Evolutionary conservation across 2,797 vertebrate genomes (phyloP).

Genomic region (Gymnocypris eckloni): DNA sequence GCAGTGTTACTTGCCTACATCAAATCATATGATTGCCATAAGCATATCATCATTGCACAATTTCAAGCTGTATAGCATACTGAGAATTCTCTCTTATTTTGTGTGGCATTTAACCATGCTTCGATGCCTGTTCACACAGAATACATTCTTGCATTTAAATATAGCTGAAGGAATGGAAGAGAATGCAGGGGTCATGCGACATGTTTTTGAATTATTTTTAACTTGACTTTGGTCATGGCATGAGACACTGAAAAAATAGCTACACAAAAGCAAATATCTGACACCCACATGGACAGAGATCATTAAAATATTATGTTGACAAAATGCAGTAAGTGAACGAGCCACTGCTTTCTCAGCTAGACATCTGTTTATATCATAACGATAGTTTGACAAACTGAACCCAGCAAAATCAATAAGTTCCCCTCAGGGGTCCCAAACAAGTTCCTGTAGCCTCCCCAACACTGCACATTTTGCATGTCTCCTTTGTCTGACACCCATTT

Average conservation of each 20-base stretch:
- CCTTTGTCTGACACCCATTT: too few relatives aligned
- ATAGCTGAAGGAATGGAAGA: neutral
- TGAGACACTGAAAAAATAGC: too few relatives aligned
- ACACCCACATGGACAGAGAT: neutral
- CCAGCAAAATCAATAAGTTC: neutral
- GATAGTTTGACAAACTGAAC: neutral
- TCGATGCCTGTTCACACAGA: neutral
- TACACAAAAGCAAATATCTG: constrained; percentile 1
- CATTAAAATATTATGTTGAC: neutral
- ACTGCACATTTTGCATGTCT: too few relatives aligned
- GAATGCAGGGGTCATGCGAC: constrained; percentile 1
- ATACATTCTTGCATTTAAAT: constrained; percentile 12
- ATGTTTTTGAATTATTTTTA: constrained; percentile 26
- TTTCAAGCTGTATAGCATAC: neutral
- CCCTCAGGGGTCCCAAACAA: neutral
- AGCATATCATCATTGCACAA: neutral
- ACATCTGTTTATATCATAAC: neutral
- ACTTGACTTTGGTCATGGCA: constrained; percentile 7
- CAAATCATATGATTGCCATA: neutral
- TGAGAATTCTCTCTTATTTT: neutral
- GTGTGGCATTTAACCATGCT: neutral
- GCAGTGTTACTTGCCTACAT: neutral
- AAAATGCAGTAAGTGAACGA: neutral
- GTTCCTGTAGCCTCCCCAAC: too few relatives aligned
- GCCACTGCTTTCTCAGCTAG: neutral